phyloP scores from a whole-genome alignment of 2,888 invertebrate species.

The Drosophila multiciliata region DNA sequence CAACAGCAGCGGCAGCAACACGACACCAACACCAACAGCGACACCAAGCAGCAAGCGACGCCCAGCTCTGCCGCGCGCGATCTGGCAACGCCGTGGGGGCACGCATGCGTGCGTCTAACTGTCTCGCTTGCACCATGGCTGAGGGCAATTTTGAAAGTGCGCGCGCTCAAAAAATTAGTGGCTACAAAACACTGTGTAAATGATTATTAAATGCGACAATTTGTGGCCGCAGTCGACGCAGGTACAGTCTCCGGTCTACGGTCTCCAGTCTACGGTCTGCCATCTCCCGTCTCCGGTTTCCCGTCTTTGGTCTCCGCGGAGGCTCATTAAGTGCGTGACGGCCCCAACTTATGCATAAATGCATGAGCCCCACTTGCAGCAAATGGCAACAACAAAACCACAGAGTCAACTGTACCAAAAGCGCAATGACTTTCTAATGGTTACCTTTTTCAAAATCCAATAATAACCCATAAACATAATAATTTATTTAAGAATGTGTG shows the following conservation, averaged over 20 bases:
- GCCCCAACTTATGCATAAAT: constrained; percentile 74
- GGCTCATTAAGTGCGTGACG: constrained; percentile 79
- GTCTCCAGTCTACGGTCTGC: background rate
- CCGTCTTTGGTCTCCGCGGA: constrained; percentile 6
- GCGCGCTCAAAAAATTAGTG: constrained; percentile 72
- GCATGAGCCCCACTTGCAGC: constrained; percentile 49
- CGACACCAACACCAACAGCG: constrained; percentile 52
- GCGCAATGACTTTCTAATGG: constrained; percentile 39
- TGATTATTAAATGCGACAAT: constrained; percentile 78
- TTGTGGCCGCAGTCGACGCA: constrained; percentile 62
- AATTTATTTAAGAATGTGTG: background rate
- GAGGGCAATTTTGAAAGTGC: constrained; percentile 70
- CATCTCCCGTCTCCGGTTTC: background rate
- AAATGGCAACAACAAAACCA: constrained; percentile 25
- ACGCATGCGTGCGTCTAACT: constrained; percentile 50
- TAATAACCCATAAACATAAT: background rate
- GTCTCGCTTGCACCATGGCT: constrained; percentile 21
- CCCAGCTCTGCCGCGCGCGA: constrained; percentile 52
- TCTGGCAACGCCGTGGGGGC: constrained; percentile 75
- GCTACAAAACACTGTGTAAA: constrained; percentile 68
- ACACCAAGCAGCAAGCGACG: constrained; percentile 53
- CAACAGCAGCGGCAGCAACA: constrained; percentile 27
- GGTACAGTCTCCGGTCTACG: constrained; percentile 43
- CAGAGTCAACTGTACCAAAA: constrained; percentile 52
- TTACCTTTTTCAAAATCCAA: background rate